Base-by-base conservation (phyloP, 2,888 invertebrate species). In the Erpobdella octoculata region DNA sequence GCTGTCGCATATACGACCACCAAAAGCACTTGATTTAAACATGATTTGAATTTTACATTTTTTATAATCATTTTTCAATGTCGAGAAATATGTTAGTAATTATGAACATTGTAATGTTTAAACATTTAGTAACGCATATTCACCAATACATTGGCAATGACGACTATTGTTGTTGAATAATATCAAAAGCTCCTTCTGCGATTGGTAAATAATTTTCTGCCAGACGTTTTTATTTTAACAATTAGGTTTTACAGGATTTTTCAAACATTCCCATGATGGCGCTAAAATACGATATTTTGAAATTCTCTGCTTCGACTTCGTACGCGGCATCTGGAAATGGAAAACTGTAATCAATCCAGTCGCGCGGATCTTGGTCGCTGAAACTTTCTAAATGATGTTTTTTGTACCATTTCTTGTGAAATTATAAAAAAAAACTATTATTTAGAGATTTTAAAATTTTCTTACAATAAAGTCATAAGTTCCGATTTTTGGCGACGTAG, bases 291-390 rank as follows among this genome's bases (percentile, higher is more conserved):
- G 12, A n/a, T 12, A 21, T 28, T 36, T 69, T 69, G 35, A 48
- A 53, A 35, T 33, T 25, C 18, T 48, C 31, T 31, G 58, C 69
- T 15, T 28, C 53, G n/a, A 21, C 33, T 21, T 46, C 33, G 15
- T 18, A 41, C n/a, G 25, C 35, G 5, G n/a, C n/a, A 46, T 12
- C 58, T 2, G 58, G 69, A 53, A 69, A n/a, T 4, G 15, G n/a
- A 36, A 48, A 69, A n/a, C 37, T 25, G 8, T 69, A 35, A 28
- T 69, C 33, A 18, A 36, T 69, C 58, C 53, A 69, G 48, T 69
- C 69, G 9, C 33, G n/a, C n/a, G 69, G 69, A 46, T 69, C 36
- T 35, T 69, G 69, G 31, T 69, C 58, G 69, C 58, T 58, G 58
- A 69, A 69, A 46, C 58, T 69, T 31, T 69, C 69, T 15, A 69